These are phyloP conservation scores for Euleptes europaea DNA, from an alignment of 2,113 vertebrate genomes.

Conservation along the genomic window DNA sequence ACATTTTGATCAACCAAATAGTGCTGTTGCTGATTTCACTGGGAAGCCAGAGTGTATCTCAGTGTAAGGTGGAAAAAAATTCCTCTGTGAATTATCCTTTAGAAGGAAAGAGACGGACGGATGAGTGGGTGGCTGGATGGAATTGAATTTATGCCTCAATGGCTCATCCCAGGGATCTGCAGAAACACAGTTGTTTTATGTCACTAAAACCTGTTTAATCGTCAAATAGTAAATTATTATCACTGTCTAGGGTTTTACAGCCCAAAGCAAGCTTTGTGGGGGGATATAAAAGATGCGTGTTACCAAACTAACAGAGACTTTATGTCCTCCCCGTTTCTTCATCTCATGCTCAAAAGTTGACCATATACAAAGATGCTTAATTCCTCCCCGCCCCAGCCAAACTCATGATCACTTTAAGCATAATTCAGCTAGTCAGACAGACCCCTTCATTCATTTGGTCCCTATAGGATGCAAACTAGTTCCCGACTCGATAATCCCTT, in stretches of 20 bases:
- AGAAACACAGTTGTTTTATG: constrained; percentile 21
- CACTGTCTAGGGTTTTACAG: neutral
- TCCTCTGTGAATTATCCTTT: neutral
- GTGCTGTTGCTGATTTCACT: too few relatives aligned
- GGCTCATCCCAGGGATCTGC: constrained; percentile 9
- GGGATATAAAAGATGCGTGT: constrained; percentile 14
- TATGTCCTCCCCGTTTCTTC: constrained; percentile 44
- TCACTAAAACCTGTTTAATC: constrained; percentile 6
- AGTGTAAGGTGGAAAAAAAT: neutral
- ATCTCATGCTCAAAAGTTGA: constrained; percentile 52
- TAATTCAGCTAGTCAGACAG: constrained; percentile 55
- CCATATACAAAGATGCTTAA: constrained; percentile 49
- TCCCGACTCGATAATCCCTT: constrained; percentile 76
- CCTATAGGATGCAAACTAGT: constrained; percentile 63
- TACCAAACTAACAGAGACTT: constrained; percentile 31
- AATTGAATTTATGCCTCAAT: constrained; percentile 5
- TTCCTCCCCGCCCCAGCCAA: constrained; percentile 34
- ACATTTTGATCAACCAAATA: too few relatives aligned
- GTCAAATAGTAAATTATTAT: neutral
- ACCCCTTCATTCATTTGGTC: constrained; percentile 69
- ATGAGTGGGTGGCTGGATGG: too few relatives aligned
- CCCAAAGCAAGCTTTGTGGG: neutral
- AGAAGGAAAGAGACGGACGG: neutral
- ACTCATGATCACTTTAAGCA: constrained; percentile 55
- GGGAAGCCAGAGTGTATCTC: neutral